Percentiles rank a stretch among this genome's conserved stretches.
These are phyloP conservation scores for Drosophila nr. medialis DNA, from an alignment of 2,888 invertebrate genomes.

Conservation along the genomic window DNA sequence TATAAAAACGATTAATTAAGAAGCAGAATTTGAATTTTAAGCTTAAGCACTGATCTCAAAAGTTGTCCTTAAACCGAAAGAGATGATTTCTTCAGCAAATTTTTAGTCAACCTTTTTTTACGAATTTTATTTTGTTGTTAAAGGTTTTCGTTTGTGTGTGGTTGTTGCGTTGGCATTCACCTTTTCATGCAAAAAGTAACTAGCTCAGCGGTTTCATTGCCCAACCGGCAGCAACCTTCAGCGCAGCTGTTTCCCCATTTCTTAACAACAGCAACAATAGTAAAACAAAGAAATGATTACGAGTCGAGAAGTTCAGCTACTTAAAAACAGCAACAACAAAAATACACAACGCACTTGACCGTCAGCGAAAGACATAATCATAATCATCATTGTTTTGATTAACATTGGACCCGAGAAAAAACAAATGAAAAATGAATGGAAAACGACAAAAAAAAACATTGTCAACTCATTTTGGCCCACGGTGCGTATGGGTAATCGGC, in stretches of 20 bases:
- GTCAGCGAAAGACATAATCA: conserved; percentile 58
- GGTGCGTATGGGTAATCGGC: conserved; percentile 59
- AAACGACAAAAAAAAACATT: conserved; percentile 16
- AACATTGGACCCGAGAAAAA: conserved; percentile 43
- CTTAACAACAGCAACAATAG: conserved; percentile 29
- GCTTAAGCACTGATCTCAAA: no score
- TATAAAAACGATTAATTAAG: background rate
- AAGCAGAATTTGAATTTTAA: background rate
- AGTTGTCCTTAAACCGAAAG: background rate
- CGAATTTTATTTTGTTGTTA: background rate
- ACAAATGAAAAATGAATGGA: background rate
- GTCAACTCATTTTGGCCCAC: conserved; percentile 40
- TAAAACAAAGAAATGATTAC: conserved; percentile 31
- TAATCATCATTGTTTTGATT: conserved; percentile 53
- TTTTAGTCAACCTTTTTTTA: conserved; percentile 3
- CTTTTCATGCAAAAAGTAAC: conserved; percentile 53
- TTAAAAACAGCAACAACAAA: conserved; percentile 21
- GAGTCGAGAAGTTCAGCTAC: conserved; percentile 40
- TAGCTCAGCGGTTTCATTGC: conserved; percentile 55
- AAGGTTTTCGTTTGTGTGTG: conserved; percentile 1
- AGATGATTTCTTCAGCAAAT: conserved; percentile 36
- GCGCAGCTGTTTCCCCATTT: conserved; percentile 69
- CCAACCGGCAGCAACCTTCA: conserved; percentile 59
- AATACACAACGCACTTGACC: conserved; percentile 53
- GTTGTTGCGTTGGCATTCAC: conserved; percentile 53